Evolutionary conservation across 1,140 invertebrate genomes (phyloP), one percentile per base, ranked within the genome.

Genomic region (Popillia japonica): DNA sequence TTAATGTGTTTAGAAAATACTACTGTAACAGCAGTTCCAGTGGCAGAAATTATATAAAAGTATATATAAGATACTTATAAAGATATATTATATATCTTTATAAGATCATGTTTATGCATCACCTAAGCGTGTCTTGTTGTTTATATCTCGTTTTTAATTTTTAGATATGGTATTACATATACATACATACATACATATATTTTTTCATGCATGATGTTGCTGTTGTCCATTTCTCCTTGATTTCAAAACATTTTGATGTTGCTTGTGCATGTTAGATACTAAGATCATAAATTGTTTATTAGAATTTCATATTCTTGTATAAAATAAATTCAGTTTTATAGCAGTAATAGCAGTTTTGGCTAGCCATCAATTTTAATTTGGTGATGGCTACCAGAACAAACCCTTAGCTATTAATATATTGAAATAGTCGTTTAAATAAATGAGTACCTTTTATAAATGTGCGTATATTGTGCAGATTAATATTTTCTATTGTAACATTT

Each of bases 121-220:
- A 81, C 80, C 80, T 81, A 78, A 80, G 79, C 79, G 80, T 81
- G 80, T 81, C 80, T 81, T 81, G 79, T 80, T 76, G 40, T 72
- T n/a, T 74, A 64, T 22, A 44, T 78, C 78, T 76, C 73, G 76
- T 64, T 80, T 55, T 77, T 17, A 17, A 11, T 23, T 34, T 77
- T 61, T 27, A 61, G 11, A 14, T 59, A 17, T 22, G n/a, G 23
- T 34, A 34, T 34, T 34, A 34, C 27, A 34, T 34, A 34, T 34
- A 34, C 27, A 34, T 34, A 34, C 10, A 64, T 17, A 78, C 23
- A 42, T 44, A 64, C 40, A 76, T 64, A 41, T 40, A 76, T 77
- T 40, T 79, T 75, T 59, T 22, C 48, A 23, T 22, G 27, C 27
- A 14, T 55, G 48, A 3, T 55, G n/a, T 20, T n/a, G 48, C 48